Base-by-base conservation (phyloP, 35 echinoderm and acorn worm genomes). In the Patiria miniata region DNA sequence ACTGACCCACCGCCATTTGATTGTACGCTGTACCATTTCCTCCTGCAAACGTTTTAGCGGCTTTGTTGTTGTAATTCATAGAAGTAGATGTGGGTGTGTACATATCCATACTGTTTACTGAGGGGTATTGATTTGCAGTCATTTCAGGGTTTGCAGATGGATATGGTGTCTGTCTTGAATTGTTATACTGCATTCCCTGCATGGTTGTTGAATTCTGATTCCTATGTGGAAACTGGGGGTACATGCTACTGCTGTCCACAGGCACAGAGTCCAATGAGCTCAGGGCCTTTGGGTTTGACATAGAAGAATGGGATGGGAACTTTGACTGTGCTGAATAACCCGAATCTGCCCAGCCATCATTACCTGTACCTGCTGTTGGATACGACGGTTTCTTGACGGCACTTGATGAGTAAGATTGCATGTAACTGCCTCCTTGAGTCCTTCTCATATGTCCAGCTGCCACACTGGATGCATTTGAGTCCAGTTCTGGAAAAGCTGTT, bases 21-120 rank as follows among this genome's bases (percentile, higher is more conserved):
- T 12, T 82, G 52, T 77, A 81, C 52, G 50, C 42, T 42, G 36
- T 39, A 77, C 59, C 69, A 58, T 78, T 83, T 32, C 28, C 52
- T 83, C 33, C 77, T 81, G 53, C 37, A 40, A 90, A 84, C 83
- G 61, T 40, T 52, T 81, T 84, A 32, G 65, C 80, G 40, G 40
- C 78, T 84, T 68, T 84, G 77, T 34, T 59, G 47, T 29, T 76
- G 68, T 39, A 22, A 39, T 68, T 80, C 79, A 69, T 89, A 38
- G 54, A 81, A 83, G 54, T 60, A 17, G 80, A 53, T 22, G 51
- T 44, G 80, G 29, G 82, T 37, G 53, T 22, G 26, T 23, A 73
- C 26, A 73, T 73, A 23, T 34, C 65, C 34, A 73, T 73, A 23
- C 34, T 73, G 15, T 26, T 73, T 15, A 34, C 65, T 73, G 65